These are phyloP conservation scores for Sula dactylatra DNA, from an alignment of 2,113 vertebrate genomes.

Conservation along the genomic window DNA sequence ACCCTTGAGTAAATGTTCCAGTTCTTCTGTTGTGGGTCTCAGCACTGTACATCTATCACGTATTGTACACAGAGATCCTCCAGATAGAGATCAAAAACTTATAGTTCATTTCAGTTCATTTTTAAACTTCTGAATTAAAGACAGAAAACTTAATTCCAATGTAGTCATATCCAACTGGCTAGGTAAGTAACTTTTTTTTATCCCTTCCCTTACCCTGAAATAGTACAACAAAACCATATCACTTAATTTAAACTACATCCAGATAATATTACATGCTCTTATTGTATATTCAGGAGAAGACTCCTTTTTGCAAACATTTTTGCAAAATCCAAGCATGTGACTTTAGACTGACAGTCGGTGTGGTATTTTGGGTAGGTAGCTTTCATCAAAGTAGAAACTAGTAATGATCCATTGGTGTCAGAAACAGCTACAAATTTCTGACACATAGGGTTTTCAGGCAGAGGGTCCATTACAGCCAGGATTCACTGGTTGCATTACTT, in stretches of 20 bases:
- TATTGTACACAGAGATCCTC: not conserved
- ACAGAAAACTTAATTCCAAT: not conserved
- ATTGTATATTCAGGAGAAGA: not conserved
- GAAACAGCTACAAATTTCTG: not conserved
- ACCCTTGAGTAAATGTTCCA: slow-evolving; percentile 10
- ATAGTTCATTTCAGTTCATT: not conserved
- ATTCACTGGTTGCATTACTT: not conserved
- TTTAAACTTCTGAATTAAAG: not conserved
- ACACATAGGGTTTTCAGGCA: not conserved
- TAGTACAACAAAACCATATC: not conserved
- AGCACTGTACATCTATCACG: not conserved
- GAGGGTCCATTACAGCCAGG: not conserved
- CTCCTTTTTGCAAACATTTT: not conserved
- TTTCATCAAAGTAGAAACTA: not conserved
- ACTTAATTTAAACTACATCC: not conserved
- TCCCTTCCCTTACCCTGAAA: not conserved
- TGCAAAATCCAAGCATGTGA: not conserved
- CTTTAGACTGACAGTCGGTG: not conserved
- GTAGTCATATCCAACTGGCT: not conserved
- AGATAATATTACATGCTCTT: not conserved
- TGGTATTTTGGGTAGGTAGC: not conserved
- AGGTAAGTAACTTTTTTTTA: not conserved
- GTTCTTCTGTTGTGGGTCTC: slow-evolving; percentile 18
- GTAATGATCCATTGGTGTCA: not conserved
- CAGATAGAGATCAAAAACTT: not conserved